Evolutionary conservation across 2,797 vertebrate genomes (phyloP).

Genomic region (Semaprochilodus insignis): DNA sequence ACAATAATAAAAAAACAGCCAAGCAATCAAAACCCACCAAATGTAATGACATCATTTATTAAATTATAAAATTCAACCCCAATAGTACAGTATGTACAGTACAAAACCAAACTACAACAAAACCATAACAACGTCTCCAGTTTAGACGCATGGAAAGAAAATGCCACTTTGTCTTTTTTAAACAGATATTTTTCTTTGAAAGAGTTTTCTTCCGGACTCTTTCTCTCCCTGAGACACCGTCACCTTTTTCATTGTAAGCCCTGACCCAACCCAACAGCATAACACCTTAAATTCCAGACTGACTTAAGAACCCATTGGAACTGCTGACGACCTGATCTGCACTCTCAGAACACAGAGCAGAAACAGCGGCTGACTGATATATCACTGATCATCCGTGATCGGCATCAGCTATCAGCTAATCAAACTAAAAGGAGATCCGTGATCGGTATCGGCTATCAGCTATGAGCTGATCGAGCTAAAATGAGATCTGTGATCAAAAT

Average conservation of each 20-base stretch:
- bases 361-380: background rate
- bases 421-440: too few species aligned
- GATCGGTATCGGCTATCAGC: too few species aligned
- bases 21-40: background rate
- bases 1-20: background rate
- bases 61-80: background rate
- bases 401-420: too few species aligned
- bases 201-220: background rate
- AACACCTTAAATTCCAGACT: background rate
- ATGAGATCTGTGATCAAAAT: too few species aligned
- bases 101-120: constrained; percentile 4
- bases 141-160: background rate
- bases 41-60: background rate
- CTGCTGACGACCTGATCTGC: constrained; percentile 5
- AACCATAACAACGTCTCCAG: background rate
- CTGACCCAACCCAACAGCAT: constrained; percentile 3
- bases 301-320: background rate
- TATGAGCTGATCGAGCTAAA: too few species aligned
- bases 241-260: too few species aligned
- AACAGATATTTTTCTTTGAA: too few species aligned
- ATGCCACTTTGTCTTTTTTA: too few species aligned
- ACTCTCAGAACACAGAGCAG: background rate
- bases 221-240: constrained; percentile 8
- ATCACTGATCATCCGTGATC: too few species aligned
- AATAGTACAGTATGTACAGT: background rate